Evolutionary conservation across 2,888 invertebrate genomes (phyloP).

Genomic region (Thecophora atra): DNA sequence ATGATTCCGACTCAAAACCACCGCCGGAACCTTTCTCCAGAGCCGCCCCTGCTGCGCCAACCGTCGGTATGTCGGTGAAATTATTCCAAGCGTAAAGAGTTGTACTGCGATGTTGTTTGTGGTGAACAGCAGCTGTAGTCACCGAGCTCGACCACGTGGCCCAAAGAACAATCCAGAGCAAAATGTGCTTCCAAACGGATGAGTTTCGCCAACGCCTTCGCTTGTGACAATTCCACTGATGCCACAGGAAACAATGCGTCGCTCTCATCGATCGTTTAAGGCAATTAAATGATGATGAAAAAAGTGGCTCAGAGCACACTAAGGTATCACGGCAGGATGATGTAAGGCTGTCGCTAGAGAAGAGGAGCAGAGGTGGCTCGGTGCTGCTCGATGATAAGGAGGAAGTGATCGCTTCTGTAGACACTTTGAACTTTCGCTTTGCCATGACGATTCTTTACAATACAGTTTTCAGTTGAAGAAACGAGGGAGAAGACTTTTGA

Average conservation of each 20-base stretch:
- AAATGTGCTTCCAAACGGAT: neutral
- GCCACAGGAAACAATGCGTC: neutral
- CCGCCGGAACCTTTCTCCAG: constrained; percentile 30
- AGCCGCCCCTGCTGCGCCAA: constrained; percentile 8
- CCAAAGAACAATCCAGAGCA: constrained; percentile 20
- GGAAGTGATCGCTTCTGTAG: neutral
- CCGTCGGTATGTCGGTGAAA: constrained; percentile 51
- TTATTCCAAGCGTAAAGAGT: constrained; percentile 56
- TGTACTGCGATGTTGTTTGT: constrained; percentile 55
- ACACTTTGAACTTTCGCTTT: constrained; percentile 33
- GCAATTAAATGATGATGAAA: constrained; percentile 19
- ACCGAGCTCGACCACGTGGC: constrained; percentile 17
- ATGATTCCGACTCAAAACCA: constrained; percentile 51
- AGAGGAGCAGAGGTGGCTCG: neutral
- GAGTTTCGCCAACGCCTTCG: neutral
- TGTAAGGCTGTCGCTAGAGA: neutral
- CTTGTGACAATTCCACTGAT: neutral
- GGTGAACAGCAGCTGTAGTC: constrained; percentile 43
- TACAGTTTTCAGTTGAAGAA: neutral
- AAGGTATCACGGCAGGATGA: neutral
- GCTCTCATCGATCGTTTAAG: constrained; percentile 14
- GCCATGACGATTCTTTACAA: constrained; percentile 6
- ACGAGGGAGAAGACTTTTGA: neutral
- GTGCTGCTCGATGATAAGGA: neutral
- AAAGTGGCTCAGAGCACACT: neutral